phyloP scores from a whole-genome alignment of 2,113 vertebrate species.

The Oreochromis tanganicae region DNA sequence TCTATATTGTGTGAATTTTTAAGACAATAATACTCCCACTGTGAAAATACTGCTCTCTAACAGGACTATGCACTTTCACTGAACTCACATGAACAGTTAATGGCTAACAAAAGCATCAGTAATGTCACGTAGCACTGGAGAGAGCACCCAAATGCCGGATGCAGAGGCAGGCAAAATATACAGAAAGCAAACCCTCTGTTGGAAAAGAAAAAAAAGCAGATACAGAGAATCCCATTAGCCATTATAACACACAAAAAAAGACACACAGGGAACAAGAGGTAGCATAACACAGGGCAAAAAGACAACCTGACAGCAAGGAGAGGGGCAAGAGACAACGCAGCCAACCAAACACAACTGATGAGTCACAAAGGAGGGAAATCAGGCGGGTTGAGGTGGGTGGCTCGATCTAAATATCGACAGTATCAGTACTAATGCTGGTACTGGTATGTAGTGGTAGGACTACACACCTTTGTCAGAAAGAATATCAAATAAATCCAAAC shows the following conservation, averaged over 20 bases:
- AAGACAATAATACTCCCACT: not conserved
- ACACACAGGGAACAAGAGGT: not conserved
- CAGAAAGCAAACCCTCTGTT: not conserved
- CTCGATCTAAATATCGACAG: not conserved
- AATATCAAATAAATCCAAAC: not conserved
- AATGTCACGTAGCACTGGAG: not conserved
- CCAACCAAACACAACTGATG: not conserved
- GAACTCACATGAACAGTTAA: not conserved
- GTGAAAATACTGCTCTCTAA: not conserved
- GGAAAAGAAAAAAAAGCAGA: not conserved
- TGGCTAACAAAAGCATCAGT: not conserved
- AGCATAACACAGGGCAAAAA: not conserved
- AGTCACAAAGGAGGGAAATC: not conserved
- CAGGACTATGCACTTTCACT: conserved; percentile 15
- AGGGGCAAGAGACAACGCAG: not conserved
- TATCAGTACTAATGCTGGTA: not conserved
- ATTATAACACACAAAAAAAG: not conserved
- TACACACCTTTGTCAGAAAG: not conserved
- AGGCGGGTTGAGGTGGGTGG: not conserved
- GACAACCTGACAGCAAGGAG: not conserved
- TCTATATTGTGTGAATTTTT: not conserved
- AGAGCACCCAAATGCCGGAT: not conserved
- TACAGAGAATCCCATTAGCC: not conserved
- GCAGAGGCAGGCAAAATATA: not conserved
- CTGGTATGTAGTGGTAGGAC: not conserved